Conservation (phyloP, 2,888 invertebrate species). For the Noctua janthina region DNA sequence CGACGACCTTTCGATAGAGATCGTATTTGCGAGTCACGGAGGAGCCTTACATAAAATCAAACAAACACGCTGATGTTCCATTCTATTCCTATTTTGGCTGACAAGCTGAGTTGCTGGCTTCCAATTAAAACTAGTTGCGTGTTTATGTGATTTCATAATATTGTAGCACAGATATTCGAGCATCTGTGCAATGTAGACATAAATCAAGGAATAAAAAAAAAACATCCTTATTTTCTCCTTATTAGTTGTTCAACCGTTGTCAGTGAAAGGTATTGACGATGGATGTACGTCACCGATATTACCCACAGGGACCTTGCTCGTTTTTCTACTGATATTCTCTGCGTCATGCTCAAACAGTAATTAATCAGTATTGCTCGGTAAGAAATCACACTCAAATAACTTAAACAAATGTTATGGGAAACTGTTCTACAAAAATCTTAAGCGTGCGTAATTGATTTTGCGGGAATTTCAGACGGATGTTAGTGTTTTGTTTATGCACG, state of each 20-base stretch:
- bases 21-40: neutral
- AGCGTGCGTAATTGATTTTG: conserved; percentile 15
- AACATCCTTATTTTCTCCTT: neutral
- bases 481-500: too few species aligned
- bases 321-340: neutral
- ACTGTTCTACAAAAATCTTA: neutral
- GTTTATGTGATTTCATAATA: neutral
- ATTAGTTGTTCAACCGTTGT: neutral
- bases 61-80: neutral
- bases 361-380: conserved; percentile 3
- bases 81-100: neutral
- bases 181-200: neutral
- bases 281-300: conserved; percentile 18
- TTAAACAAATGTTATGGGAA: conserved; percentile 2
- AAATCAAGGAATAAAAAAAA: neutral
- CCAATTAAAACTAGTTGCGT: neutral
- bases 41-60: neutral
- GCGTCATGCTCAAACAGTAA: conserved; percentile 18
- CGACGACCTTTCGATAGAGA: neutral
- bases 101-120: neutral
- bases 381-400: conserved; percentile 34
- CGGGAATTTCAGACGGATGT: conserved; percentile 2
- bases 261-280: conserved; percentile 15
- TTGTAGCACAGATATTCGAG: neutral
- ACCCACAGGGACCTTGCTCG: neutral